A percentile compares a stretch with the other conserved stretches of the same genome.
Conservation (phyloP, 2,797 vertebrate species). For the Lindbergichthys nudifrons region DNA sequence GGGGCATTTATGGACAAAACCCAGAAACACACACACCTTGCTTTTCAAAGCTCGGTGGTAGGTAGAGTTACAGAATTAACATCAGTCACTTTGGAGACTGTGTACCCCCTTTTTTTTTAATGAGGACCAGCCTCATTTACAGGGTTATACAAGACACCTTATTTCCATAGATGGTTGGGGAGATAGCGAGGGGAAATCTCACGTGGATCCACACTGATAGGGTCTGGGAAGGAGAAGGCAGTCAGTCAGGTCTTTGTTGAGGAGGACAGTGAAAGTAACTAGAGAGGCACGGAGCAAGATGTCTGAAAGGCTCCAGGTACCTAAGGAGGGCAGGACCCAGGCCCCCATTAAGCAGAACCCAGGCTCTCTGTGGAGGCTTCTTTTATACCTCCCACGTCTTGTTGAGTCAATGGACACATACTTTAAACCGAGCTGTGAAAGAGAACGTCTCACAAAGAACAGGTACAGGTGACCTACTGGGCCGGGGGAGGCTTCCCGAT, state of each 20-base stretch:
- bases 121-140: slow-evolving; percentile 83
- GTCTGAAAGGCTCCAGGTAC: slow-evolving; percentile 84
- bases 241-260: slow-evolving; percentile 85
- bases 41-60: slow-evolving; percentile 80
- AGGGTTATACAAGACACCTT: slow-evolving; percentile 79
- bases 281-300: slow-evolving; percentile 82
- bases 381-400: slow-evolving; percentile 82
- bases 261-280: slow-evolving; percentile 86
- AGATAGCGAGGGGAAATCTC: slow-evolving; percentile 80
- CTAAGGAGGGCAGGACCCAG: slow-evolving; percentile 74
- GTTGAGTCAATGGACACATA: slow-evolving; percentile 84
- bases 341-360: slow-evolving; percentile 80
- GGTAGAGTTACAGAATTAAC: slow-evolving; percentile 95
- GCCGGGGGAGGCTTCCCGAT: slow-evolving; percentile 45
- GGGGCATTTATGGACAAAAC: slow-evolving; percentile 83
- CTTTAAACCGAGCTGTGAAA: slow-evolving; percentile 73
- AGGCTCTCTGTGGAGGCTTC: slow-evolving; percentile 76
- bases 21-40: slow-evolving; percentile 79
- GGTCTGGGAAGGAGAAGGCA: slow-evolving; percentile 86
- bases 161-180: slow-evolving; percentile 83
- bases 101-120: slow-evolving; percentile 75
- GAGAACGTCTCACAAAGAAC: slow-evolving; percentile 67
- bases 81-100: slow-evolving; percentile 84
- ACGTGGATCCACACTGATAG: slow-evolving; percentile 81
- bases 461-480: slow-evolving; percentile 59